Base-by-base conservation (phyloP, 2,888 invertebrate species). In the Bibio marci region DNA sequence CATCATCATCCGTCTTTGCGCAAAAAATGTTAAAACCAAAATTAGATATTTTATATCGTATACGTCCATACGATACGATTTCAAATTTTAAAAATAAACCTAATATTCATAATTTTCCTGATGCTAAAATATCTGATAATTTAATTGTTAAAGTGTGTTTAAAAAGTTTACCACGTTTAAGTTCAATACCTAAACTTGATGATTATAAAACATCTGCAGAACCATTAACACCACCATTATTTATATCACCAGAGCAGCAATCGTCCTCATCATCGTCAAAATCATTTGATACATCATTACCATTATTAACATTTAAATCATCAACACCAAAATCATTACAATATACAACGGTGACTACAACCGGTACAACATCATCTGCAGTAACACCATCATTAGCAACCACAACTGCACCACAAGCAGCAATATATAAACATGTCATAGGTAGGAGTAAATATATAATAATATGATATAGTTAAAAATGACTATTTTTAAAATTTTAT, bases 131-230 rank as follows among this genome's bases (percentile, higher is more conserved):
- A 40, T 52, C 57, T 37, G 62, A 62, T 42, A 57, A 52, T 47
- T 54, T 54, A 38, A 53, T 56, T 44, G 50, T 58, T 15, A 55
- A 57, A 45, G 66, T 79, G 37, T 64, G 70, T 25, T 64, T 77
- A 39, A 66, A 75, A 57, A 76, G 75, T 58, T 62, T 86, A 49
- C 87, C 88, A 18, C 67, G 90, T 31, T 69, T 77, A 49, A 75
- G 79, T 44, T 71, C 73, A 33, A 71, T 83, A 49, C 86, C 86
- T 7, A 59, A 63, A 17, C 63, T 59, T 26, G 49, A 51, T 17
- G 47, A 41, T 27, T 33, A 33, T 31, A 17, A 13, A 15, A 30
- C 13, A 32, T 26, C 38, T 46, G 40, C 34, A 47, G 38, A 45
- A 50, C 44, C 48, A 48, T 44, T 38, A 45, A 42, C 45, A 50